Percentiles rank a stretch among this genome's conserved stretches.
These are phyloP conservation scores for Cynopterus sphinx DNA, from an alignment of 2,797 vertebrate genomes.

Conservation along the genomic window DNA sequence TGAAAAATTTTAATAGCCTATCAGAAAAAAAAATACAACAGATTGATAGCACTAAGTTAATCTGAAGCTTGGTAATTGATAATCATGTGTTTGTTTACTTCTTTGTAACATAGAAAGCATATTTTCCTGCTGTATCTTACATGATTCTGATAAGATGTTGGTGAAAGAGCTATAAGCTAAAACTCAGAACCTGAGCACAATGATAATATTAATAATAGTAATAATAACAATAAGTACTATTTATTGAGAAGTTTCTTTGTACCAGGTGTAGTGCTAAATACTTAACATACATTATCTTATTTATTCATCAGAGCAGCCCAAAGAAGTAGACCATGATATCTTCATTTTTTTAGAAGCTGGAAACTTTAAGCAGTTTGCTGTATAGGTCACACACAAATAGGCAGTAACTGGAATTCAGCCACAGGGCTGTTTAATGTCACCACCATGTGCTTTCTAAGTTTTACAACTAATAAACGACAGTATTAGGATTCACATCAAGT, in stretches of 20 bases:
- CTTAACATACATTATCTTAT: not conserved
- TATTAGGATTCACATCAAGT: not conserved
- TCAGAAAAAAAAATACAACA: slow-evolving; percentile 28
- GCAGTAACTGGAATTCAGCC: not conserved
- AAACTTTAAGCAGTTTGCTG: not conserved
- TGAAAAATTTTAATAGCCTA: not conserved
- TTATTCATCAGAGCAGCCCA: not conserved
- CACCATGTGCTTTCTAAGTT: not conserved
- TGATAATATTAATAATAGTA: not conserved
- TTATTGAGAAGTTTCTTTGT: not conserved
- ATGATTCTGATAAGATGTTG: not conserved
- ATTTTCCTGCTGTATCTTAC: not conserved
- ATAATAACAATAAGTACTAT: not conserved
- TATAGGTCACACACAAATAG: not conserved
- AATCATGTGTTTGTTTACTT: not conserved
- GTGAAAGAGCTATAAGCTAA: not conserved
- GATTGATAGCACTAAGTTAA: not conserved
- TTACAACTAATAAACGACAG: not conserved
- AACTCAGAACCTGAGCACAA: not conserved
- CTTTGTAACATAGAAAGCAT: not conserved
- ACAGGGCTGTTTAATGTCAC: not conserved
- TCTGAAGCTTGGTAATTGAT: not conserved
- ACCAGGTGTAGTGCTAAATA: not conserved
- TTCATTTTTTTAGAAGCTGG: not conserved
- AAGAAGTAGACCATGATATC: not conserved